Evolutionary conservation across 2,113 vertebrate genomes (phyloP), one percentile per base, ranked within the genome.

Genomic region (Pitta sordida): DNA sequence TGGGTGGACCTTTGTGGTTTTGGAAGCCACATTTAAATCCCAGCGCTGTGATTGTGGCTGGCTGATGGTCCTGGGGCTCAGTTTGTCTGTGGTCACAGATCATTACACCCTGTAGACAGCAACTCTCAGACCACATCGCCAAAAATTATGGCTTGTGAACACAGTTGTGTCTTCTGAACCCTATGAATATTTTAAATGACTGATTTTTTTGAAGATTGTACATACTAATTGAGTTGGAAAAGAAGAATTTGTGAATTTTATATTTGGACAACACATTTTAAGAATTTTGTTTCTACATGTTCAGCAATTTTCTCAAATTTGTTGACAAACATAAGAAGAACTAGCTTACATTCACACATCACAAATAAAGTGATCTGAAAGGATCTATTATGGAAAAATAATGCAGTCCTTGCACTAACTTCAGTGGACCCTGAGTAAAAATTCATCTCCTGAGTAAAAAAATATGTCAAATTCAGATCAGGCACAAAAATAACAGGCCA

Each of bases 81-180:
- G 86, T 92, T 95, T 89, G 65, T 79, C 74, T 91, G 74, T 94
- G 91, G 94, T 92, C 84, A 92, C 91, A 93, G 83, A 93, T 76
- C 92, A 92, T 95, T 96, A 62, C 83, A 62, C 49, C 18, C 77
- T 13, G 7, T 56, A 94, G 83, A 91, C 91, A 93, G 73, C 65
- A 82, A 27, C 69, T 91, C 30, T 89, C 9, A 17, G 51, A 76
- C 69, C 69, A 51, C 86, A 92, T 53, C 53, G 92, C 78, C 74
- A 73, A 68, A 92, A 93, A 95, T 94, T 89, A 76, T 62, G 84
- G 20, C 34, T 53, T 69, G 32, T 76, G 69, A 92, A 62, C 62
- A 71, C 7, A 78, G n/a, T 32, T 13, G 1, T 82, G 92, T 92
- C 74, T 96, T 93, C 83, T 95, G 70, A 86, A 60, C 7, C 53